Conservation (phyloP, 2,888 invertebrate species). For the Andrena haemorrhoa region DNA sequence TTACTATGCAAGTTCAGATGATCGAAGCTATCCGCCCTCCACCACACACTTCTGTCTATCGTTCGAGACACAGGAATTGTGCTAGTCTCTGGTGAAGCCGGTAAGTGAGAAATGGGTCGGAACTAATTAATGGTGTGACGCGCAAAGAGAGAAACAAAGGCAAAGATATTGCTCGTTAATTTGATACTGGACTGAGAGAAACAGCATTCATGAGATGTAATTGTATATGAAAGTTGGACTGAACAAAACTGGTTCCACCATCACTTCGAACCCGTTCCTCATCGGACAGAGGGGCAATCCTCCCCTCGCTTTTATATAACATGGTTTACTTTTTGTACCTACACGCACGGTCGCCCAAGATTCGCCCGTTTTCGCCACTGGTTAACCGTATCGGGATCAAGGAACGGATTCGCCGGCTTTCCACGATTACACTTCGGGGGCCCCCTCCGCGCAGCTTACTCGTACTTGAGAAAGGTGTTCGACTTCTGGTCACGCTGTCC, state of each 20-base stretch:
- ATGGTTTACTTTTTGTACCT: constrained; percentile 49
- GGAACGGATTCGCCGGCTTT: constrained; percentile 80
- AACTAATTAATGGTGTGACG: constrained; percentile 22
- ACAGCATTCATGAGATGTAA: constrained; percentile 15
- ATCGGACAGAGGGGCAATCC: constrained; percentile 8
- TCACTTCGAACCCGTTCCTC: constrained; percentile 9
- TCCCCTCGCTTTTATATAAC: constrained; percentile 24
- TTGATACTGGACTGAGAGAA: constrained; percentile 15
- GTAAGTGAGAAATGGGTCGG: constrained; percentile 50
- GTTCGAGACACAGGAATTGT: constrained; percentile 65
- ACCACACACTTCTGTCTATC: constrained; percentile 59
- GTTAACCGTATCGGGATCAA: constrained; percentile 79
- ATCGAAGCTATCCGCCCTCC: constrained; percentile 74
- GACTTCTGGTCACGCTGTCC: constrained; percentile 83
- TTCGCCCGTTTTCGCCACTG: constrained; percentile 66
- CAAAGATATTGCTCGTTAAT: constrained; percentile 4
- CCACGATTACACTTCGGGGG: constrained; percentile 81
- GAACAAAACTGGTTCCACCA: constrained; percentile 10
- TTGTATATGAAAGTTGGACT: constrained; percentile 16
- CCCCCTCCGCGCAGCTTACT: constrained; percentile 80
- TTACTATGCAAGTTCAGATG: constrained; percentile 61
- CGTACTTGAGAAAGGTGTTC: constrained; percentile 84
- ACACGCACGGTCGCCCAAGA: constrained; percentile 44
- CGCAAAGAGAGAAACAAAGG: constrained; percentile 35
- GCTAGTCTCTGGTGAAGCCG: constrained; percentile 64